phyloP scores from a whole-genome alignment of 35 echinoderm and acorn worm genomes.

The Lytechinus pictus region DNA sequence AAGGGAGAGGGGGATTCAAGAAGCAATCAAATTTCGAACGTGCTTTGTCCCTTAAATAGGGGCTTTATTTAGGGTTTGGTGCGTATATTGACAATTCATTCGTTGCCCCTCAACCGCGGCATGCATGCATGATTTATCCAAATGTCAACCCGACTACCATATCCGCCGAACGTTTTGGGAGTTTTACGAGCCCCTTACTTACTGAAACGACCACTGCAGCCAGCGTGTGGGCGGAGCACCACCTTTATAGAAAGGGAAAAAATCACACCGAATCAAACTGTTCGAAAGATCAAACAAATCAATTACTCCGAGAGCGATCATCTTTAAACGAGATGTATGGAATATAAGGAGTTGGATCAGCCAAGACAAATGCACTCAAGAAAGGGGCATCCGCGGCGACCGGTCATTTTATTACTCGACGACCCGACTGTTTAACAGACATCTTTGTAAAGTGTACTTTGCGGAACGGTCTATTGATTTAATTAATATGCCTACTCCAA shows the following conservation, averaged over 20 bases:
- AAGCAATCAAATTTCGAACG: conserved; percentile 4
- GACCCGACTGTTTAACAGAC: background rate
- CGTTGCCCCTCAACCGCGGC: conserved; percentile 4
- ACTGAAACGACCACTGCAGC: background rate
- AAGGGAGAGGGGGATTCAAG: background rate
- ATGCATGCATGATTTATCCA: conserved; percentile 8
- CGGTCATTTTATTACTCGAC: background rate
- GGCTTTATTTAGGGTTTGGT: conserved; percentile 3
- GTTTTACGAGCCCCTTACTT: background rate
- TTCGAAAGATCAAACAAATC: background rate
- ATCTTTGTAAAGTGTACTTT: background rate
- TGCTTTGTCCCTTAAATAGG: conserved; percentile 1
- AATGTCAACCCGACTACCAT: background rate
- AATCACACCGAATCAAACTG: background rate
- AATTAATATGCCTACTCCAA: background rate
- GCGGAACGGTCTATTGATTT: background rate
- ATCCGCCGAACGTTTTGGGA: background rate
- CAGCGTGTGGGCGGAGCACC: background rate
- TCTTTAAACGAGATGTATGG: background rate
- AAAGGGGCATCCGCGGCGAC: too few species aligned
- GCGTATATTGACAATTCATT: background rate
- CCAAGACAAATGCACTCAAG: background rate
- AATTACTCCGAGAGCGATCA: background rate
- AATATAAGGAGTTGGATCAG: background rate
- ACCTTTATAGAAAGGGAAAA: background rate